Evolutionary conservation across 1,140 invertebrate species (phyloP), one percentile per base, ranked within the genome.

Genomic region (Pachyrhynchus sulphureomaculatus): DNA sequence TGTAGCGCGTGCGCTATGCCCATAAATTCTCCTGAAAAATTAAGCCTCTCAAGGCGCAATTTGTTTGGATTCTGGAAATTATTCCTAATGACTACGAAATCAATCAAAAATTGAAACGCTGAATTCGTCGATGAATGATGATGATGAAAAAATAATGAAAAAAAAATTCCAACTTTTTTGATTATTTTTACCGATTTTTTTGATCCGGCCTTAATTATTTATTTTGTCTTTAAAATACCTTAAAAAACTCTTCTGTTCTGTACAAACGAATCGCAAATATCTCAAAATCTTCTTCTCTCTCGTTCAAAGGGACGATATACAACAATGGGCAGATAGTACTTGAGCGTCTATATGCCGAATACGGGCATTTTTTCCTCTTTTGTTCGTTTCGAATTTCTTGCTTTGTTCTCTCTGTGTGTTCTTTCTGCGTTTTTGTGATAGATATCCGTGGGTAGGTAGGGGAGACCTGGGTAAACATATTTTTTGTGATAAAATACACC

Each of bases 321-420:
- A 53, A 53, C 51, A 53, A 53, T 53, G 36, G 36, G 51, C 36
- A 53, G 51, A 53, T 53, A 12, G 33, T 34, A 53, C 51, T 53
- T 39, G 51, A 37, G 20, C 36, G 51, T 39, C 21, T 34, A 26
- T 15, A 8, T 8, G 18, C 21, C 10, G 36, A 32, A 23, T 10
- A 23, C 26, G 17, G 33, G 33, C 4, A 24, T 37, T 37, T 36
- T 39, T 37, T 21, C 37, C 51, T 24, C 34, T 39, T 53, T 36
- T 53, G 32, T 39, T 53, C 51, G 17, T 34, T 36, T 37, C 17
- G 32, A 9, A 18, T 53, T 53, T 53, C 51, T 53, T 36, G 13
- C 18, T 53, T 36, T 39, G 32, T 21, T 53, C 51, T 24, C 9
- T 20, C 17, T 36, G 13, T 20, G n/a, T n/a, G n/a, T 53, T 18